Evolutionary conservation across 2,888 invertebrate genomes (phyloP), one percentile per base, ranked within the genome.

Genomic region (Chaetoderma sp.): DNA sequence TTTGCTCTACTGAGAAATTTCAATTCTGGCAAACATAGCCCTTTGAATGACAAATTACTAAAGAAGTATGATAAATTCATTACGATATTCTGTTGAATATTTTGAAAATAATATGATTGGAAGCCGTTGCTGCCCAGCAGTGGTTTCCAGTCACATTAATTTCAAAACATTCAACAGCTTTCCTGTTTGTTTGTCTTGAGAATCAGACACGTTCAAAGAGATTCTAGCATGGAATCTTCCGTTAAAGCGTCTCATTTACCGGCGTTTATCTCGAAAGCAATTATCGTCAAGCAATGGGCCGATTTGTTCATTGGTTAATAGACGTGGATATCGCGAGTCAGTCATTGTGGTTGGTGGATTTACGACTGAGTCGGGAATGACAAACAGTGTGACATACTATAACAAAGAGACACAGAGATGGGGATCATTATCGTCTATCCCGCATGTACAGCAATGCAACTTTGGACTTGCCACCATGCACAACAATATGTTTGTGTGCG

Each of bases 391-490:
- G 27, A 90, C 90, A 44, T 92, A 91, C 81, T 90, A 89, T 72
- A 88, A 91, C 64, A 88, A 89, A 0, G 88, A 88, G 52, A 77
- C 82, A 2, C 88, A 89, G 8, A 89, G 89, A 78, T 91, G 92
- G 91, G 88, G 90, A 72, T 89, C 89, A 72, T 82, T 92, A 30
- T 91, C 92, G 2, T 89, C 89, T 44, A 92, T 92, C 74, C 92
- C 92, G 0, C 92, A 92, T 77, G 90, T 92, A 5, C 91, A 92
- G 76, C 92, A 92, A 81, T 92, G 91, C 81, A 92, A 92, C 81
- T 92, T 91, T 83, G 92, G 92, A 1, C 90, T 91, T 6, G 90
- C 91, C 6, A 91, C 92, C 0, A 85, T 91, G 10, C 89, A 91
- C 68, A 92, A 92, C 78, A 90, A 91, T 75, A 86, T 92, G 16